Evolutionary conservation across 2,113 vertebrate species (phyloP).

Genomic region (Stegostoma tigrinum): DNA sequence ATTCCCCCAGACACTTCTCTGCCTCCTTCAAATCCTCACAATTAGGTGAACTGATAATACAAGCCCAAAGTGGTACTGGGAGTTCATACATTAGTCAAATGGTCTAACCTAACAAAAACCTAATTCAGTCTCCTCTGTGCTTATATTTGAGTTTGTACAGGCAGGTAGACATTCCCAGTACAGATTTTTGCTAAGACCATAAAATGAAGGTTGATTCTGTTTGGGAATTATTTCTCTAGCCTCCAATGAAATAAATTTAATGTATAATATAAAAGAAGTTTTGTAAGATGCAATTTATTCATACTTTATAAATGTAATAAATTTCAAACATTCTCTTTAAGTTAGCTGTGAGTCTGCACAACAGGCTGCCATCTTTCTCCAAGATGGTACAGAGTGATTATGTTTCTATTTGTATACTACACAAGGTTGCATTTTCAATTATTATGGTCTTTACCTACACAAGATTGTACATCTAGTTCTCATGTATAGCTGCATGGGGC

Average conservation of each 20-base stretch:
- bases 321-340: background rate
- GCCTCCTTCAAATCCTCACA: too few species aligned
- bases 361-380: background rate
- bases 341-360: background rate
- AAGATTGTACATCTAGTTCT: background rate
- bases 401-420: background rate
- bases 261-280: background rate
- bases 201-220: background rate
- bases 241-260: background rate
- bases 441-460: background rate
- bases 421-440: background rate
- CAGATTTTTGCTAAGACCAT: background rate
- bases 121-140: background rate
- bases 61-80: background rate
- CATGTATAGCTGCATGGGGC: background rate
- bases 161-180: background rate
- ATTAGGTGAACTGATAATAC: background rate
- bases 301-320: background rate
- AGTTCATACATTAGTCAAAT: background rate
- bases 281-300: background rate
- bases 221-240: background rate
- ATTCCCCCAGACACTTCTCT: too few species aligned
- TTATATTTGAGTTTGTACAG: background rate
- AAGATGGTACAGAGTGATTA: background rate
- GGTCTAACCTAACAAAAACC: background rate